A percentile compares a stretch with the other conserved stretches of the same genome.
Evolutionary conservation across 2,888 invertebrate genomes (phyloP).

Genomic region (Toxonevra muliebris): DNA sequence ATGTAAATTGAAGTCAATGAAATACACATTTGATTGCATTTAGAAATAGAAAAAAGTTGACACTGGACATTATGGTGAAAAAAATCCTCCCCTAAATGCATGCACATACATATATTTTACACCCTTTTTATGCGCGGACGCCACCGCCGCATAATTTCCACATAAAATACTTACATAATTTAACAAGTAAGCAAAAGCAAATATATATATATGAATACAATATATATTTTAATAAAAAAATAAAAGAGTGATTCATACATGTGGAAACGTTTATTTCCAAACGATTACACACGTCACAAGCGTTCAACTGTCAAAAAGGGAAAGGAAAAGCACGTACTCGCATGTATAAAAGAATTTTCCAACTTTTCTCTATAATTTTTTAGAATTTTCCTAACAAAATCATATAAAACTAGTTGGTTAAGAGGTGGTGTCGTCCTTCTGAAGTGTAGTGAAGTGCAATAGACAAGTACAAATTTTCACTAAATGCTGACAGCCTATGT

Average conservation of each 20-base stretch:
- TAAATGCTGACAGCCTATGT: neutral
- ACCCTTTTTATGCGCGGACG: slow-evolving; percentile 6
- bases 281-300: slow-evolving; percentile 31
- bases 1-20: slow-evolving; percentile 19
- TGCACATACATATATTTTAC: neutral
- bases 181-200: neutral
- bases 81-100: slow-evolving; percentile 18
- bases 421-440: neutral
- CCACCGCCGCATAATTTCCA: slow-evolving; percentile 17
- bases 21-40: slow-evolving; percentile 15
- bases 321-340: neutral
- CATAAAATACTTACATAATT: slow-evolving; percentile 2
- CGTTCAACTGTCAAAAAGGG: slow-evolving; percentile 12
- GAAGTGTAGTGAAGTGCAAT: too few relatives aligned
- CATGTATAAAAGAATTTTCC: neutral
- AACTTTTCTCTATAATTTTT: slow-evolving; percentile 2
- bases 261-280: slow-evolving; percentile 38
- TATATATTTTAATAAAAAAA: slow-evolving; percentile 14
- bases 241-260: neutral
- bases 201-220: neutral
- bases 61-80: slow-evolving; percentile 13
- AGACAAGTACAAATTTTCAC: too few relatives aligned
- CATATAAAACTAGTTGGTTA: too few relatives aligned
- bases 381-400: slow-evolving; percentile 17
- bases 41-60: too few relatives aligned